These are phyloP conservation scores for Hoplodrina blanda DNA, from an alignment of 2,888 invertebrate species.

Conservation along the genomic window DNA sequence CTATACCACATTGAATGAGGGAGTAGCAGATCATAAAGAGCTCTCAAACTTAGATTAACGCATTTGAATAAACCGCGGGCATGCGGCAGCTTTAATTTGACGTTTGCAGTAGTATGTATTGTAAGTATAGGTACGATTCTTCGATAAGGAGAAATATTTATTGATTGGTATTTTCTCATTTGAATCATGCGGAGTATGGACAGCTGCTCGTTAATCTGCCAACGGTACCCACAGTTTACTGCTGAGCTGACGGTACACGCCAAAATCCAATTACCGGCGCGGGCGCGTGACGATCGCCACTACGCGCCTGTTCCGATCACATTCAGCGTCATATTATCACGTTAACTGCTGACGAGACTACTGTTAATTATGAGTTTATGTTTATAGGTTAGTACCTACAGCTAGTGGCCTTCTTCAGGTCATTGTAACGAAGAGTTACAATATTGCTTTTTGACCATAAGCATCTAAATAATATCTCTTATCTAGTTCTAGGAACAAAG, in stretches of 20 bases:
- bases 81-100: too few species aligned
- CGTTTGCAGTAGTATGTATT: too few species aligned
- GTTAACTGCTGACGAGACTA: constrained; percentile 21
- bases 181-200: constrained; percentile 1
- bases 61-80: too few species aligned
- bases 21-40: too few species aligned
- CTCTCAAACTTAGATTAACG: too few species aligned
- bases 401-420: not conserved
- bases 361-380: constrained; percentile 11
- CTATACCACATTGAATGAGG: too few species aligned
- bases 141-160: not conserved
- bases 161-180: constrained; percentile 20
- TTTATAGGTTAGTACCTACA: not conserved
- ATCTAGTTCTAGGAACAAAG: too few species aligned
- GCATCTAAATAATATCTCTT: too few species aligned
- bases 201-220: constrained; percentile 36
- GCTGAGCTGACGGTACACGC: constrained; percentile 46
- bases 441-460: too few species aligned
- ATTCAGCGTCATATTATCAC: constrained; percentile 39
- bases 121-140: not conserved
- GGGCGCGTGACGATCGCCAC: constrained; percentile 49
- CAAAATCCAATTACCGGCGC: constrained; percentile 62
- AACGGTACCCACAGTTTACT: constrained; percentile 48
- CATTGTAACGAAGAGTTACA: not conserved
- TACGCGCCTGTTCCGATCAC: constrained; percentile 37